phyloP scores from a whole-genome alignment of 1,140 invertebrate species.

The Pseudomyrmex cubaensis region DNA sequence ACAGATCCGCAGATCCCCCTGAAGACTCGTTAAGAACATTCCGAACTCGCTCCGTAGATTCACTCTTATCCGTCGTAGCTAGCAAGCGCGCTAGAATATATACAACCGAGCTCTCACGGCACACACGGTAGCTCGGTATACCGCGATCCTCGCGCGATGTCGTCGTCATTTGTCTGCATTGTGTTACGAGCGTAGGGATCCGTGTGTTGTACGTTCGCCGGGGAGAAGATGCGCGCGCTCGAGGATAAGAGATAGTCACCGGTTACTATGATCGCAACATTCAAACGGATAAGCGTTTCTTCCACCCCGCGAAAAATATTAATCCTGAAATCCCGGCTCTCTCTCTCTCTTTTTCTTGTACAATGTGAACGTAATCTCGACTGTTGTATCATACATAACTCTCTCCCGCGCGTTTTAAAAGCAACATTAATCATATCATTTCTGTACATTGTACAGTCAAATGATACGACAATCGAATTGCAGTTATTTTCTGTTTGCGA shows the following conservation, averaged over 20 bases:
- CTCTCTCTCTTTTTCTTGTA: background rate
- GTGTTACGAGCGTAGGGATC: slow-evolving; percentile 37
- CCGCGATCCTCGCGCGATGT: slow-evolving; percentile 63
- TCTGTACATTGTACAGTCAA: slow-evolving; percentile 2
- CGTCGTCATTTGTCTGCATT: slow-evolving; percentile 69
- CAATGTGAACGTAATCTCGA: slow-evolving; percentile 26
- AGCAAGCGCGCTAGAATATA: slow-evolving; percentile 40
- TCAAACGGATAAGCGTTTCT: slow-evolving; percentile 46
- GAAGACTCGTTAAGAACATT: slow-evolving; percentile 73
- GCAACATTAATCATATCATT: slow-evolving; percentile 14
- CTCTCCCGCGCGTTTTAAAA: background rate
- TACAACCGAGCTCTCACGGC: slow-evolving; percentile 58
- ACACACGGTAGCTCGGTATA: slow-evolving; percentile 55
- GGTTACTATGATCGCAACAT: slow-evolving; percentile 46
- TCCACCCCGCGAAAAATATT: slow-evolving; percentile 32
- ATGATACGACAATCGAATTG: background rate
- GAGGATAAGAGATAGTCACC: slow-evolving; percentile 44
- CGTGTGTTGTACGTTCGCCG: slow-evolving; percentile 19
- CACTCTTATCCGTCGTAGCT: slow-evolving; percentile 39
- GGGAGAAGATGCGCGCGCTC: slow-evolving; percentile 34
- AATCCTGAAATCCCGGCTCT: slow-evolving; percentile 32
- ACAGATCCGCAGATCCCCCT: slow-evolving; percentile 66
- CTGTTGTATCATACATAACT: background rate
- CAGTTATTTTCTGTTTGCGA: background rate
- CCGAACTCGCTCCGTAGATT: slow-evolving; percentile 49